A percentile compares a stretch with the other conserved stretches of the same genome.
phyloP scores from a whole-genome alignment of 2,113 vertebrate genomes.

The Phylloscopus whistleri region DNA sequence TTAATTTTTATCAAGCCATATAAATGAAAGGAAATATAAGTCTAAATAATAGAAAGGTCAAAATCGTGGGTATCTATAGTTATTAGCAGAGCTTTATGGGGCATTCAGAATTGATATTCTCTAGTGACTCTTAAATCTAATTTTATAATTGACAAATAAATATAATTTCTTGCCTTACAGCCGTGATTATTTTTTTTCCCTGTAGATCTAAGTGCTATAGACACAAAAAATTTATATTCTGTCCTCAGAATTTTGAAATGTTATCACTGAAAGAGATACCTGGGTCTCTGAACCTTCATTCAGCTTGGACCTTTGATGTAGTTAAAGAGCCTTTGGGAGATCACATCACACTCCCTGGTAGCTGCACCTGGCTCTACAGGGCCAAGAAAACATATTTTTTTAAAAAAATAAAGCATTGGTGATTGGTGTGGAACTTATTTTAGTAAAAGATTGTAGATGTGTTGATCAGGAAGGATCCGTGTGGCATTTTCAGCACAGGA shows the following conservation, averaged over 20 bases:
- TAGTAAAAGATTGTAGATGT: background rate
- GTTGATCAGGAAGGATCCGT: background rate
- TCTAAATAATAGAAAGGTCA: conserved; percentile 33
- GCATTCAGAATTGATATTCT: conserved; percentile 2
- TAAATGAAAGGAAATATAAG: background rate
- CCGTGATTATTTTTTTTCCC: background rate
- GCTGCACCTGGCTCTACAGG: background rate
- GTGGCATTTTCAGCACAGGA: background rate
- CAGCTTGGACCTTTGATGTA: background rate
- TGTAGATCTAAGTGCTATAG: background rate
- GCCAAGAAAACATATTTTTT: background rate
- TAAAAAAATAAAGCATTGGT: background rate
- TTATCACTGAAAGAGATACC: background rate
- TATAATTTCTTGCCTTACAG: background rate
- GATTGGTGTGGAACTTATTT: background rate
- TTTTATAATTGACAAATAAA: conserved; percentile 45
- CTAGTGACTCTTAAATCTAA: background rate
- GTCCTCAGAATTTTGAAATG: background rate
- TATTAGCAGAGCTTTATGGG: conserved; percentile 29
- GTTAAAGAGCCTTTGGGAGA: background rate
- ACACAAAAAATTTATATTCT: background rate
- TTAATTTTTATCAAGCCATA: conserved; percentile 27
- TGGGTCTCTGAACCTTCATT: background rate
- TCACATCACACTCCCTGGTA: background rate
- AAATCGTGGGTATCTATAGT: background rate